Percentiles rank a stretch among this genome's conserved stretches.
These are phyloP conservation scores for Abrostola tripartita DNA, from an alignment of 2,888 invertebrate species.

Conservation along the genomic window DNA sequence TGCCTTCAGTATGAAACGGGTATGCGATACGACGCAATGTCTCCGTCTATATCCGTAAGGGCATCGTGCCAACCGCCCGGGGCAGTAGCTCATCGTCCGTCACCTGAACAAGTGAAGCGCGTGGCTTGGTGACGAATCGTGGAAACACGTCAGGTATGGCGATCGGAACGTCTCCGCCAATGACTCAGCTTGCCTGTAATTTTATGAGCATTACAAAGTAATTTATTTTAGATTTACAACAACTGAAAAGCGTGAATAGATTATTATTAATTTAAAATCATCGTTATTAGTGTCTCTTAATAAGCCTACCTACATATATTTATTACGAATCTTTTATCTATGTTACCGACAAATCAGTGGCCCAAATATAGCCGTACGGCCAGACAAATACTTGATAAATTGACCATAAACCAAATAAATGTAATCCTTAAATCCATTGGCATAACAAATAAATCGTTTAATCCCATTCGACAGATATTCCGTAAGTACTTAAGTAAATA, in stretches of 20 bases:
- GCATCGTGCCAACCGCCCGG: conserved; percentile 80
- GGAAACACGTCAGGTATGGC: conserved; percentile 58
- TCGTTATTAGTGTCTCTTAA: too few species aligned
- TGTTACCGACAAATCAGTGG: background rate
- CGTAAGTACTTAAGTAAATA: background rate
- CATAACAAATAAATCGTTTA: conserved; percentile 41
- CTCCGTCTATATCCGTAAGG: conserved; percentile 83
- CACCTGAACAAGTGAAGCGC: conserved; percentile 73
- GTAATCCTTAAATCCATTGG: conserved; percentile 32
- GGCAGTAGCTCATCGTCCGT: conserved; percentile 71
- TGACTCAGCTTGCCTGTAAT: conserved; percentile 23
- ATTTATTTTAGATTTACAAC: background rate
- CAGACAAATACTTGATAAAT: conserved; percentile 11
- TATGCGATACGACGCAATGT: conserved; percentile 69
- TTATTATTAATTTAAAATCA: too few species aligned
- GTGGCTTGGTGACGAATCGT: conserved; percentile 62
- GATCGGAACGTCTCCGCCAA: conserved; percentile 32
- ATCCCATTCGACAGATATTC: conserved; percentile 31
- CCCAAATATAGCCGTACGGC: conserved; percentile 10
- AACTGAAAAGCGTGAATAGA: background rate
- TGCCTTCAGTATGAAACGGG: conserved; percentile 48
- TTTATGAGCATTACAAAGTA: background rate
- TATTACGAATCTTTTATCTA: too few species aligned
- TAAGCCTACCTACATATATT: too few species aligned
- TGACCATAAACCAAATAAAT: conserved; percentile 22